Conservation (phyloP, 1,140 invertebrate species). For the Macrotrachela quadricornifera region DNA sequence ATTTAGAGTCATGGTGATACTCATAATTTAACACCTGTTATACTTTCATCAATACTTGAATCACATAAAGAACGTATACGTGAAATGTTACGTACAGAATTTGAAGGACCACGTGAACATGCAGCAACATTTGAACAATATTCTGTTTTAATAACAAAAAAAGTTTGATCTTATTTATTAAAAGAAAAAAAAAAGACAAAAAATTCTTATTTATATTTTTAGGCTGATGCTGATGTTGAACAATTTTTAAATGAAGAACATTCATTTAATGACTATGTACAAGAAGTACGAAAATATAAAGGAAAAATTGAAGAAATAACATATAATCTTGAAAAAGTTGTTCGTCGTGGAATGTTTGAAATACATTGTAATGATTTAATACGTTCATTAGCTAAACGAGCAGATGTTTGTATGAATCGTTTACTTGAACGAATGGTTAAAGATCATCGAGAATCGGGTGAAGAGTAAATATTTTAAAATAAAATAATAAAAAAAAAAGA, state of each 20-base stretch:
- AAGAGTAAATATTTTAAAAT: constrained; percentile 41
- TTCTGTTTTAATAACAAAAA: constrained; percentile 50
- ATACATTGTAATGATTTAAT: constrained; percentile 61
- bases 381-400: constrained; percentile 41
- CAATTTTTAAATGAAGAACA: constrained; percentile 40
- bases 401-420: constrained; percentile 44
- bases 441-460: constrained; percentile 54
- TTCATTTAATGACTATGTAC: constrained; percentile 25
- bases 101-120: constrained; percentile 21
- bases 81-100: constrained; percentile 21
- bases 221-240: constrained; percentile 38
- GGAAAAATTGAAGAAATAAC: constrained; percentile 25
- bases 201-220: too few relatives aligned
- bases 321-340: constrained; percentile 26
- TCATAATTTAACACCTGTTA: constrained; percentile 18
- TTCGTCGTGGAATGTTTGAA: constrained; percentile 59
- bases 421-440: constrained; percentile 48
- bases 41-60: constrained; percentile 24
- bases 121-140: constrained; percentile 43
- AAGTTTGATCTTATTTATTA: constrained; percentile 12
- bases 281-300: constrained; percentile 26
- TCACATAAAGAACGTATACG: constrained; percentile 18
- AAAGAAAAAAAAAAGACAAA: too few relatives aligned
- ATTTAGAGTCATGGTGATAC: neutral
- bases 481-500: too few relatives aligned